A percentile compares a stretch with the other conserved stretches of the same genome.
Conservation (phyloP, 2,113 vertebrate species). For the Sylvia atricapilla region DNA sequence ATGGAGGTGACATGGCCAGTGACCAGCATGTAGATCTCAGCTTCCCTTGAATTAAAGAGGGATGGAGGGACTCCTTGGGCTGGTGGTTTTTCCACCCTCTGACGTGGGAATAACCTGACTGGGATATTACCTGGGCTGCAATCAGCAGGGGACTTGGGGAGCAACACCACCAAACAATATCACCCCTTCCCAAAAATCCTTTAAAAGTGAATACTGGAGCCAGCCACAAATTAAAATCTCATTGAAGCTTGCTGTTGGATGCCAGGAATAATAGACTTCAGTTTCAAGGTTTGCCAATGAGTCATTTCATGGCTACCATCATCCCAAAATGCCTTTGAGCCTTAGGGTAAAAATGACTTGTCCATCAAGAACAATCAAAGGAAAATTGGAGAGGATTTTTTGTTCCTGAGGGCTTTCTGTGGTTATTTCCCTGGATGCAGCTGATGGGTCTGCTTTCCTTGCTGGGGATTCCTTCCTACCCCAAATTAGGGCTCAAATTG, state of each 20-base stretch:
- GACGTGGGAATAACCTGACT: neutral
- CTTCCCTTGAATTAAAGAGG: neutral
- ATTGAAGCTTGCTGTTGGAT: neutral
- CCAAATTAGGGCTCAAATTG: neutral
- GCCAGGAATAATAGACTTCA: neutral
- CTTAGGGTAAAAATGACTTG: neutral
- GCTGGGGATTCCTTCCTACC: neutral
- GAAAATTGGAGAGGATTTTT: neutral
- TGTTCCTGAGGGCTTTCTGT: neutral
- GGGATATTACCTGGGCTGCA: neutral
- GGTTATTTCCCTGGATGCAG: neutral
- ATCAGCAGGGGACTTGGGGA: neutral
- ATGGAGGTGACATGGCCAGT: neutral
- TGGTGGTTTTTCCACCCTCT: neutral
- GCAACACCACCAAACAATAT: neutral
- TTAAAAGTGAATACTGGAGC: neutral
- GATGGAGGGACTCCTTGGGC: fast-evolving
- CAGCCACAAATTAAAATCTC: neutral
- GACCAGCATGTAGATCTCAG: neutral
- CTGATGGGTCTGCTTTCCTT: neutral
- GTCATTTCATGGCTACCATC: neutral
- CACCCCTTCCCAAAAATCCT: neutral
- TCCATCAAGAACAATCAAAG: neutral
- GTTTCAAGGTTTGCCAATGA: neutral
- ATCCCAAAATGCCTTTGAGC: neutral